These are phyloP conservation scores for Oscheius sp. DNA, from an alignment of 2,888 invertebrate species.

Conservation along the genomic window DNA sequence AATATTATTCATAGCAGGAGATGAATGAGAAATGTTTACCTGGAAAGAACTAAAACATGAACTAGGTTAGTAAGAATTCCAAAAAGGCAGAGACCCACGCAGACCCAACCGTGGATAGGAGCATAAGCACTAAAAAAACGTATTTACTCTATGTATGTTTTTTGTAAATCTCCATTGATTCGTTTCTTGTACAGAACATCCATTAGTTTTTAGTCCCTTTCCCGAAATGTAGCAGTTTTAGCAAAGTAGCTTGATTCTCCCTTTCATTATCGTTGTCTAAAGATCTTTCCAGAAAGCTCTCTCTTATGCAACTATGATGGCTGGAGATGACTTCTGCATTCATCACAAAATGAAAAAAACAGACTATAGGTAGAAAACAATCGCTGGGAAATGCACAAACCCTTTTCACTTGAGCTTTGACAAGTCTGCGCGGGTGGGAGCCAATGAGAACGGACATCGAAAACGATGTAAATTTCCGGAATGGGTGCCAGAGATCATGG, in stretches of 20 bases:
- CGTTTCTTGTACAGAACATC: too few relatives aligned
- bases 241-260: too few relatives aligned
- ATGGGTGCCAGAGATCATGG: background rate
- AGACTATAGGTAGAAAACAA: too few relatives aligned
- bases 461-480: slow-evolving; percentile 16
- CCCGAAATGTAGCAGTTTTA: too few relatives aligned
- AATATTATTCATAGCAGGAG: background rate
- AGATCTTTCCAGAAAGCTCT: too few relatives aligned
- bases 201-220: too few relatives aligned
- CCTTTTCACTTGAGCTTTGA: background rate
- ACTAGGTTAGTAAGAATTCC: slow-evolving; percentile 66
- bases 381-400: background rate
- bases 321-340: too few relatives aligned
- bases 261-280: too few relatives aligned
- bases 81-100: slow-evolving; percentile 65
- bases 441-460: slow-evolving; percentile 13
- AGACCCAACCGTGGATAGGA: slow-evolving; percentile 65
- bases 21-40: background rate
- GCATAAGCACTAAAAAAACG: slow-evolving; percentile 55
- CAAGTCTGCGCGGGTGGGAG: slow-evolving; percentile 12
- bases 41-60: slow-evolving; percentile 65
- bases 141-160: background rate
- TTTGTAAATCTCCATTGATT: background rate
- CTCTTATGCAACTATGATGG: too few relatives aligned
- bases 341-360: too few relatives aligned